Base-by-base conservation (phyloP, 2,888 invertebrate species). In the Lordiphosa fenestrarum region DNA sequence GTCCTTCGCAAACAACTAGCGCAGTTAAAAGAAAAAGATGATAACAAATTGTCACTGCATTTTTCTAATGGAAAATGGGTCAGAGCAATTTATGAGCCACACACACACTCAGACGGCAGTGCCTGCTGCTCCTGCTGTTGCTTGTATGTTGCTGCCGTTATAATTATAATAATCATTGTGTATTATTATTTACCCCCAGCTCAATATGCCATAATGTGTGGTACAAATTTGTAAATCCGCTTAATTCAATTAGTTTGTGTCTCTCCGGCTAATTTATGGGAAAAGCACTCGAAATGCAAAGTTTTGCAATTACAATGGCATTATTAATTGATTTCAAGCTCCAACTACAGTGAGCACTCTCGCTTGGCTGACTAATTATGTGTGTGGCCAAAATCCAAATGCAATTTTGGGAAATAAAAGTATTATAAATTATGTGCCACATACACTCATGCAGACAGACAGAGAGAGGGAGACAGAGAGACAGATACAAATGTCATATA, bases 171-270 rank as follows among this genome's bases (percentile, higher is more conserved):
- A 30, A 30, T 30, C 2, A 30, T 30, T 30, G 30, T 30, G 30
- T 30, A 30, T 30, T 30, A 30, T 30, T 30, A 30, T 30, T 10
- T 30, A 30, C 30, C 30, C 30, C 30, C 30, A 30, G 30, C 30
- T 30, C 30, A 30, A 9, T 33, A 25, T 25, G 12, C n/a, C 21
- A 21, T 5, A 21, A 15, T 40, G n/a, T 25, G 52, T 62, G 55
- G 49, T 62, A 49, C 58, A 47, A 71, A 66, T 77, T 73, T 71
- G 71, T 55, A 62, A 64, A 71, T 62, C 54, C 46, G 61, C 57
- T 78, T 78, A 74, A 73, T 73, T 78, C 51, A 78, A 68, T 73
- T 74, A 65, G 71, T 62, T 59, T 47, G 54, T 60, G 54, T 60
- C 62, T 67, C 59, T 57, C 37, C 15, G 44, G 75, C 75, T 78